These are phyloP conservation scores for Paramormyrops kingsleyae DNA, from an alignment of 2,113 vertebrate species.

Conservation along the genomic window DNA sequence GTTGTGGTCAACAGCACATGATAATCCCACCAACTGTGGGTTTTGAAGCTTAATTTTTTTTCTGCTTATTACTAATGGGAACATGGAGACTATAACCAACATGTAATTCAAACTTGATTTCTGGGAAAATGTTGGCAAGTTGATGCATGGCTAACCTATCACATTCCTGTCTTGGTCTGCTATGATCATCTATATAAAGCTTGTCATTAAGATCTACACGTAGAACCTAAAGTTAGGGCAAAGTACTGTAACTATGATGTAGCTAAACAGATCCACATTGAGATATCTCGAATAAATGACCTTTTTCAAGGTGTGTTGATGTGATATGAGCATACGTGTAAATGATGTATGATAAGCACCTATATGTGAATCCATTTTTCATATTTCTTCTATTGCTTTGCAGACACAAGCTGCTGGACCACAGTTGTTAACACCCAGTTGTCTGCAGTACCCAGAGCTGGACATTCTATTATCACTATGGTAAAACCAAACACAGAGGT, in stretches of 20 bases:
- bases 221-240: neutral
- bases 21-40: neutral
- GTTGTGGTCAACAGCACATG: neutral
- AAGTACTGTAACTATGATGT: neutral
- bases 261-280: neutral
- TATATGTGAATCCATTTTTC: slow-evolving; percentile 4
- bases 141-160: neutral
- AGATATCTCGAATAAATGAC: neutral
- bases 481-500: slow-evolving; percentile 36
- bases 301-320: neutral
- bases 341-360: neutral
- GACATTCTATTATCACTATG: slow-evolving; percentile 63
- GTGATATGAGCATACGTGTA: neutral
- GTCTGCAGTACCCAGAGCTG: slow-evolving; percentile 48
- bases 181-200: neutral
- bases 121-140: neutral
- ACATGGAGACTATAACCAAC: neutral
- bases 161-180: neutral
- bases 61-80: neutral
- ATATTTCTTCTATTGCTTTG: slow-evolving; percentile 11
- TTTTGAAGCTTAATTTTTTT: neutral
- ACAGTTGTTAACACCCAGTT: slow-evolving; percentile 47
- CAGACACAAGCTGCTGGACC: slow-evolving; percentile 64
- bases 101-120: neutral
- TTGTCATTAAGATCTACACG: neutral